Evolutionary conservation across 2,797 vertebrate genomes (phyloP).

Genomic region (Chaetophractus vellerosus): DNA sequence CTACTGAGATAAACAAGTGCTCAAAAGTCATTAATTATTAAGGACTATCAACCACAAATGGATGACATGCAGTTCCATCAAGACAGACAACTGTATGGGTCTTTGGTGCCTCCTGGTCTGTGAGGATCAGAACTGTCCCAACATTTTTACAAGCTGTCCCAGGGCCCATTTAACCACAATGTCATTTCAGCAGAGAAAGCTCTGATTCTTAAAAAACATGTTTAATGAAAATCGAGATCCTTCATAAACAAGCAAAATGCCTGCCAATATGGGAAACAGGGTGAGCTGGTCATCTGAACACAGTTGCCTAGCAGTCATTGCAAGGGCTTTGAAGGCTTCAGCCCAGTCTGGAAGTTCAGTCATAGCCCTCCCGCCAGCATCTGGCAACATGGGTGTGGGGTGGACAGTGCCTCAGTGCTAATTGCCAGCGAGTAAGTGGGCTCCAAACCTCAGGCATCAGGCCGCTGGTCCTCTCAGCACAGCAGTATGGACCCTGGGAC

Average conservation of each 20-base stretch:
- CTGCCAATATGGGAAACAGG: not conserved
- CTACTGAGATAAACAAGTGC: not conserved
- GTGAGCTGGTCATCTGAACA: no score
- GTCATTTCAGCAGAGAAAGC: not conserved
- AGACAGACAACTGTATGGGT: not conserved
- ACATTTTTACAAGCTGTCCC: not conserved
- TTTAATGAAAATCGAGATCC: conserved; percentile 61
- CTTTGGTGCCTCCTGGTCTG: not conserved
- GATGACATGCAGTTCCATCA: not conserved
- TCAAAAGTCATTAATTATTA: not conserved
- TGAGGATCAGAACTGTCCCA: not conserved
- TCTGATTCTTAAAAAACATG: conserved; percentile 35
- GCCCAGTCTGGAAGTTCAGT: not conserved
- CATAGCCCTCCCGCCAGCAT: not conserved
- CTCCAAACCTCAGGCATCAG: not conserved
- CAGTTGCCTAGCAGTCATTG: not conserved
- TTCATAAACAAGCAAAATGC: not conserved
- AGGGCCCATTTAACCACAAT: not conserved
- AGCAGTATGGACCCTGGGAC: not conserved
- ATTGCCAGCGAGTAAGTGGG: not conserved
- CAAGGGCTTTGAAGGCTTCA: not conserved
- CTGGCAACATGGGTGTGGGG: not conserved
- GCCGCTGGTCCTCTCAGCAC: not conserved
- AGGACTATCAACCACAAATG: not conserved
- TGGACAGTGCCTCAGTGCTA: not conserved